Conservation (phyloP, 2,797 vertebrate genomes). For the Vipera ursinii region DNA sequence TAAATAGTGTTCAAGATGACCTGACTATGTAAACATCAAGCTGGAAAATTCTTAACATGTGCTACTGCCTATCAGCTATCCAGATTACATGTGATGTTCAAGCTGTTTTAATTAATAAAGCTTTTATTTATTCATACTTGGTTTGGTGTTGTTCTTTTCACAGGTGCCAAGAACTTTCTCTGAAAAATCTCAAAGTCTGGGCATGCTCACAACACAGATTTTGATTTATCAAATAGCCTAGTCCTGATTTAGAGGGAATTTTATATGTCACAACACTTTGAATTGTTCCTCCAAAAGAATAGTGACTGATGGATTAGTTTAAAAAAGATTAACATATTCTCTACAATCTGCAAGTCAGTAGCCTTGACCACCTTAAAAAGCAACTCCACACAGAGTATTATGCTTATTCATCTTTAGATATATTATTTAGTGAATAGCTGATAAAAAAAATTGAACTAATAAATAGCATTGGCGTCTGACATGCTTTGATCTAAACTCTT, state of each 20-base stretch:
- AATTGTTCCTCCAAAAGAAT: background rate
- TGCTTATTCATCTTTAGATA: background rate
- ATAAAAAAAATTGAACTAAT: background rate
- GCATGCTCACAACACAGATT: background rate
- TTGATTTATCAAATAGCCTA: background rate
- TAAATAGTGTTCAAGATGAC: background rate
- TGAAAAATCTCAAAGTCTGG: background rate
- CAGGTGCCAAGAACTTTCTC: background rate
- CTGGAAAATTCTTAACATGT: background rate
- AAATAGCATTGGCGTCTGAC: background rate
- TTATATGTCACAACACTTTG: background rate
- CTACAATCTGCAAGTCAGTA: background rate
- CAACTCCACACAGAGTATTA: background rate
- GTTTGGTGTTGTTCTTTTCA: background rate
- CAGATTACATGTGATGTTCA: background rate
- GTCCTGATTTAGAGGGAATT: background rate
- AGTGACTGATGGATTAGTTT: background rate
- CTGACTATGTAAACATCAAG: background rate
- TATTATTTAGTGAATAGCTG: background rate
- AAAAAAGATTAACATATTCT: background rate
- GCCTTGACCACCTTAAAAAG: background rate
- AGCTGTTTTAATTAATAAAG: background rate
- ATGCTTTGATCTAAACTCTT: background rate
- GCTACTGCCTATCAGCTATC: background rate
- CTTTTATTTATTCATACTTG: background rate